Conservation (phyloP, 1,140 invertebrate genomes). For the Lasioglossum albipes region DNA sequence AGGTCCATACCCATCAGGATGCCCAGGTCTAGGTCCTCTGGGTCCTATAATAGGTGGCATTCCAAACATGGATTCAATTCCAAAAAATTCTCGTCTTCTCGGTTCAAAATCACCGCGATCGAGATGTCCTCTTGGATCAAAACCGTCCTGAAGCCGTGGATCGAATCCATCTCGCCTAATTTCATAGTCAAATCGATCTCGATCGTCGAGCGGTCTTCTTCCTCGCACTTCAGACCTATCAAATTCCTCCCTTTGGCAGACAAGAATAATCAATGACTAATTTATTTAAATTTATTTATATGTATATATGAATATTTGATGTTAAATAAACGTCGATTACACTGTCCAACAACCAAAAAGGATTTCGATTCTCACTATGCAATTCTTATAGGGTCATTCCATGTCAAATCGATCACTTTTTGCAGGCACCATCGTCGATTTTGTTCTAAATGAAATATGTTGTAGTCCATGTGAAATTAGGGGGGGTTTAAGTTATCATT, state of each 20-base stretch:
- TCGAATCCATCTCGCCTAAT: slow-evolving; percentile 73
- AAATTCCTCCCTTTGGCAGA: slow-evolving; percentile 68
- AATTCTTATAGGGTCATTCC: no score
- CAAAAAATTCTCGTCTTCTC: slow-evolving; percentile 75
- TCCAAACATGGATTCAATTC: slow-evolving; percentile 75
- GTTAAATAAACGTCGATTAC: neutral
- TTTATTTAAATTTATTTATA: neutral
- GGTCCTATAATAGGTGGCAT: slow-evolving; percentile 76
- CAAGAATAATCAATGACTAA: slow-evolving; percentile 2
- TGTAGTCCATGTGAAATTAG: no score
- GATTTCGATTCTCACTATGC: no score
- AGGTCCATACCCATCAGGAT: slow-evolving; percentile 77
- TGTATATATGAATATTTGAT: neutral
- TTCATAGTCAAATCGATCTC: slow-evolving; percentile 76
- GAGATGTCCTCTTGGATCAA: slow-evolving; percentile 70
- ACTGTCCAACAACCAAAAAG: no score
- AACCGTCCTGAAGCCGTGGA: slow-evolving; percentile 69
- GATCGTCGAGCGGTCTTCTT: slow-evolving; percentile 71
- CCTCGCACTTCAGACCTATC: slow-evolving; percentile 71
- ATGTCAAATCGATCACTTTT: no score
- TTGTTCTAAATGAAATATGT: no score
- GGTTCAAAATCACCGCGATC: slow-evolving; percentile 75
- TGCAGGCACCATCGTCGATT: no score
- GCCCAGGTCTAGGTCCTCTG: slow-evolving; percentile 75
- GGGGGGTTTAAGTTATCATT: no score